These are phyloP conservation scores for Cryptus armator DNA, from an alignment of 2,888 invertebrate genomes.

Conservation along the genomic window DNA sequence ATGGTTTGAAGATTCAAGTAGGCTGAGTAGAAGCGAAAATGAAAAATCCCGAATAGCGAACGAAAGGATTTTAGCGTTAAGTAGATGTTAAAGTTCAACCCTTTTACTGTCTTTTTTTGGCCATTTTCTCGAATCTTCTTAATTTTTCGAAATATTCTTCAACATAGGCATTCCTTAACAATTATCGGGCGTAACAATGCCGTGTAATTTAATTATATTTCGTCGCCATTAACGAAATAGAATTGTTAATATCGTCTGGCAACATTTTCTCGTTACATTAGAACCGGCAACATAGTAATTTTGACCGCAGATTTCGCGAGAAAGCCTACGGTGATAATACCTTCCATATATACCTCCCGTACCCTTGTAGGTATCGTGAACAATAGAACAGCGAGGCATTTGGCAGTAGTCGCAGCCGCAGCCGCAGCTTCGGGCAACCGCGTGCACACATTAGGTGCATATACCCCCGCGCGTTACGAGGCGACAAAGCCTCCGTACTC, in stretches of 20 bases:
- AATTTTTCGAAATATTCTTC: too few species aligned
- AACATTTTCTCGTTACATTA: slow-evolving; percentile 35
- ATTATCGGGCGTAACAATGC: too few species aligned
- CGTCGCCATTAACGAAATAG: not conserved
- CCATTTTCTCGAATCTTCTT: too few species aligned
- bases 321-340: slow-evolving; percentile 44
- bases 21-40: too few species aligned
- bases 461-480: slow-evolving; percentile 16
- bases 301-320: slow-evolving; percentile 23
- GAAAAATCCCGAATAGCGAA: too few species aligned
- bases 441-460: slow-evolving; percentile 42
- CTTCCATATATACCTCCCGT: slow-evolving; percentile 2
- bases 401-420: slow-evolving; percentile 46
- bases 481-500: slow-evolving; percentile 36
- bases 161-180: too few species aligned
- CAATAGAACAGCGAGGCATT: slow-evolving; percentile 60
- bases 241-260: slow-evolving; percentile 7
- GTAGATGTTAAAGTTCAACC: too few species aligned
- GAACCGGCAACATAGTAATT: slow-evolving; percentile 45
- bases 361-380: slow-evolving; percentile 52
- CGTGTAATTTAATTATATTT: too few species aligned
- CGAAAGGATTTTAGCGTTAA: too few species aligned
- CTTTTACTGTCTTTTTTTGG: too few species aligned
- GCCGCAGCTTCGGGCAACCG: slow-evolving; percentile 21
- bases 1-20: too few species aligned